These are phyloP conservation scores for Chlamydotis undulata DNA, from an alignment of 2,113 vertebrate genomes.

Conservation along the genomic window DNA sequence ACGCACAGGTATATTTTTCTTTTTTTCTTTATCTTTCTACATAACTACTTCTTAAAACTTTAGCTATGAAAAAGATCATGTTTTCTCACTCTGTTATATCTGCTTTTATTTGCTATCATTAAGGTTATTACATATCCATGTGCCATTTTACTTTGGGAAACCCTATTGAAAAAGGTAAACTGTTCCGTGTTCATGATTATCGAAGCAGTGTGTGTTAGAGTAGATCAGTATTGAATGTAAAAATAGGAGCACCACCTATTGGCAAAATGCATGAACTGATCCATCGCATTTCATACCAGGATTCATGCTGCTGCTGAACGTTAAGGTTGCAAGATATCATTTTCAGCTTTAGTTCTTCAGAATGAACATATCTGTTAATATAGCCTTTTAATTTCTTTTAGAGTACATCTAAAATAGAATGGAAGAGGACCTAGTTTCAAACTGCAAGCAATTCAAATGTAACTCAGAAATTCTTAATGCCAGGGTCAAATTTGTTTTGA, in stretches of 20 bases:
- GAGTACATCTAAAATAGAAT: not conserved
- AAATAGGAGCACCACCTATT: conserved; percentile 64
- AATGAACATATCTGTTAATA: not conserved
- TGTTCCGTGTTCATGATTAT: not conserved
- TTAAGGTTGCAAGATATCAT: not conserved
- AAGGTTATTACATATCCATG: not conserved
- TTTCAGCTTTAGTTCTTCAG: not conserved
- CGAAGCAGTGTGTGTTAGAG: not conserved
- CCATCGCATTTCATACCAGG: not conserved
- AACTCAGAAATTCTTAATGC: not conserved
- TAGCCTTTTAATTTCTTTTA: not conserved
- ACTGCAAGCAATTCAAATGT: not conserved
- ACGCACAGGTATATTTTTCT: not conserved
- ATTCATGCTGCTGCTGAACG: not conserved
- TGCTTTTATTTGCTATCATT: not conserved
- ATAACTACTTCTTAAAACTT: not conserved
- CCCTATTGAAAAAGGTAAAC: not conserved
- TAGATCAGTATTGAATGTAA: not conserved
- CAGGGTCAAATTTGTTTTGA: not conserved
- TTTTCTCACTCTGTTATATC: not conserved
- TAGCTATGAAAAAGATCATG: not conserved
- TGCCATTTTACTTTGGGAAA: not conserved
- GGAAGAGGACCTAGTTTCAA: not conserved
- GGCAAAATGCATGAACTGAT: conserved; percentile 34
- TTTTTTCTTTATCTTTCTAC: not conserved